Evolutionary conservation across 2,797 vertebrate species (phyloP).

Genomic region (Steatocranus sp.): DNA sequence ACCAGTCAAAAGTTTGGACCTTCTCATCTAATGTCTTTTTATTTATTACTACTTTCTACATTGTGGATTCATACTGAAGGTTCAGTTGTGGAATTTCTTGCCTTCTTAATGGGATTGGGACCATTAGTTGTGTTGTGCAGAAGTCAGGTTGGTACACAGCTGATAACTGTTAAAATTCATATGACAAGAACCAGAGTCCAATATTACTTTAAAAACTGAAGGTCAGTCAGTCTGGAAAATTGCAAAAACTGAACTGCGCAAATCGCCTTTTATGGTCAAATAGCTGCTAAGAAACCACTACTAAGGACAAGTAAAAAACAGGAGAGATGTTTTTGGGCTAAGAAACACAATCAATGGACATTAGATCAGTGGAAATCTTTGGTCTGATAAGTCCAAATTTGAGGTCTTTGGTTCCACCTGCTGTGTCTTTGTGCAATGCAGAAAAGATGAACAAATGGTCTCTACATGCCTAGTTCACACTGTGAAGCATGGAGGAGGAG

Average conservation of each 20-base stretch:
- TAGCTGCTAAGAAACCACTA: background rate
- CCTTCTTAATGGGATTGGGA: background rate
- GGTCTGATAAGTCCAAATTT: background rate
- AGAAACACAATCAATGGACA: background rate
- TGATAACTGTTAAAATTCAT: background rate
- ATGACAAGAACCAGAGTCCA: background rate
- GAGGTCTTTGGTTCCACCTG: background rate
- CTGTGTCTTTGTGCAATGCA: background rate
- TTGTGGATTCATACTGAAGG: background rate
- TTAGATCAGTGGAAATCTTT: background rate
- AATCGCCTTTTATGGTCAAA: fast-evolving
- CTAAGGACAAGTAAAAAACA: background rate
- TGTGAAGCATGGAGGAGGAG: background rate
- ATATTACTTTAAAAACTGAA: background rate
- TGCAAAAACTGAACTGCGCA: fast-evolving
- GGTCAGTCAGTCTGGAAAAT: background rate
- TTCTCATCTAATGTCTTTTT: background rate
- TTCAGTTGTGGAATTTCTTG: background rate
- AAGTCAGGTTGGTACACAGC: background rate
- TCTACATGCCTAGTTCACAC: background rate
- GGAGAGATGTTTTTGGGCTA: background rate
- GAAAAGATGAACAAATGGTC: background rate
- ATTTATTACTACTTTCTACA: background rate
- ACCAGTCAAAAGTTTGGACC: background rate
- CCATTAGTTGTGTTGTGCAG: background rate